Evolutionary conservation across 53 echinoderm and acorn worm genomes (phyloP), one percentile per base, ranked within the genome.

Genomic region (Henricia sp.): DNA sequence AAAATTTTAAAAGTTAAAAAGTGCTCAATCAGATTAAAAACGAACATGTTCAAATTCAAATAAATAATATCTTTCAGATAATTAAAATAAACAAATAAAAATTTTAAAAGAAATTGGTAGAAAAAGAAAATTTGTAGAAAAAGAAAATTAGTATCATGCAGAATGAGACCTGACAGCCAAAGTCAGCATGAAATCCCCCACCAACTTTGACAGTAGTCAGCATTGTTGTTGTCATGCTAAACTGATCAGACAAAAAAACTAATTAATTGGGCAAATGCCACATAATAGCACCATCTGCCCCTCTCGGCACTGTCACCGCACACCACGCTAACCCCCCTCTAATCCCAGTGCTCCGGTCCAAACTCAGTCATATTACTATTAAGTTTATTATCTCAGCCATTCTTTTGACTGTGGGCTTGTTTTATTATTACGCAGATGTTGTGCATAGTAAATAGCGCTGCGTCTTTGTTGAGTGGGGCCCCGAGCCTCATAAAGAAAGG

Each of bases 341-440:
- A 62, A 67, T 69, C 66, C 66, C 85, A 92, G 64, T 88, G 88
- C 83, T 65, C 68, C 70, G 88, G 71, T 82, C 92, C 91, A 28
- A 51, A 72, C 85, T 88, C 85, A 88, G 92, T 92, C 88, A 88
- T 92, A 88, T 92, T 92, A 78, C 88, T 82, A 88, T 80, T 80
- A 80, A 80, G 80, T 80, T 80, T 80, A 80, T 80, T 80, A 92
- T 92, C 92, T 92, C 71, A 70, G 72, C 88, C 38, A 80, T 80
- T 88, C 67, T 80, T n/a, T 92, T 90, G 90, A 85, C 85, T 70
- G 59, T 85, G 90, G 85, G 83, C 28, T 85, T 85, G 78, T 80
- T 80, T 90, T 84, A 85, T 76, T 78, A 86, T 86, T 67, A 68
- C 67, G 74, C 60, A 63, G 74, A 86, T 74, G 86, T 58, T 74